A percentile compares a stretch with the other conserved stretches of the same genome.
Evolutionary conservation across 2,113 vertebrate species (phyloP).

Genomic region (Rattus norvegicus): GRCr8 NC_086037.1:66208001-66208500

Average conservation of each 20-base stretch:
- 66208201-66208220: neutral
- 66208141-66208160: neutral
- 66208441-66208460: neutral
- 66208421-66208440: neutral
- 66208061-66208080: rapidly evolving
- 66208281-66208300: too few species aligned
- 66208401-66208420: neutral
- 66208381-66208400: rapidly evolving
- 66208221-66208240: neutral
- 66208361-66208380: neutral
- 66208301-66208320: neutral
- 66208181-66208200: neutral
- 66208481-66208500: rapidly evolving
- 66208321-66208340: neutral
- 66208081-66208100: neutral
- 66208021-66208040: neutral
- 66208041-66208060: too few species aligned
- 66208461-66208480: neutral
- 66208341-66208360: neutral
- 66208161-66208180: neutral
- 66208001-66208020: neutral
- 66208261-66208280: neutral
- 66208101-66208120: neutral
- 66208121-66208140: neutral
- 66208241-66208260: too few species aligned